These are phyloP conservation scores for Simalia tracyae DNA, from an alignment of 2,797 vertebrate genomes.

Conservation along the genomic window DNA sequence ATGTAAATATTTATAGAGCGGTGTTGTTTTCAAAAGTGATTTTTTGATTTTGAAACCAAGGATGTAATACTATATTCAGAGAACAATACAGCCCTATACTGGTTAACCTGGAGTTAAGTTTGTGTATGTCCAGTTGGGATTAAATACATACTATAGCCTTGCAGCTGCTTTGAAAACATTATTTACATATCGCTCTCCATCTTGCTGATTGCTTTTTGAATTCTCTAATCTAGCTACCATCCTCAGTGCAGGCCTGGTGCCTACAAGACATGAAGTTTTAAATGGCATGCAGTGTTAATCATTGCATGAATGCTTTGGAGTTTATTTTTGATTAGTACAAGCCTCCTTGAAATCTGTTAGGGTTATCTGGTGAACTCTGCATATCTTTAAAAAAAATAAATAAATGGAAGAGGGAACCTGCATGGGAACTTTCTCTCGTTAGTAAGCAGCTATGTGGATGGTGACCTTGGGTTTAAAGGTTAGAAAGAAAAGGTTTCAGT, in stretches of 20 bases:
- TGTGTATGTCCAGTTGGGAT: background rate
- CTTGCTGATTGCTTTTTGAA: background rate
- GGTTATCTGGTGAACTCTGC: background rate
- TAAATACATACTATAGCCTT: background rate
- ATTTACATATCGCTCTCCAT: background rate
- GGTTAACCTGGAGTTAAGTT: background rate
- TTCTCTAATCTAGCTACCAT: background rate
- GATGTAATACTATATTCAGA: background rate
- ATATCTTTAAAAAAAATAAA: background rate
- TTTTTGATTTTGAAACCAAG: background rate
- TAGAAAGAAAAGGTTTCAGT: slow-evolving; percentile 19
- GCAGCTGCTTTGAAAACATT: background rate
- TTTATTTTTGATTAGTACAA: background rate
- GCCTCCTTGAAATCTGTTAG: background rate
- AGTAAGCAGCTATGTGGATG: background rate
- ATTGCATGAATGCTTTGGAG: background rate
- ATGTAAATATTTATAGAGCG: background rate
- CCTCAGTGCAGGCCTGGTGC: background rate
- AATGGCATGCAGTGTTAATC: background rate
- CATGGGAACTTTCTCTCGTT: background rate
- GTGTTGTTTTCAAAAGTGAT: background rate
- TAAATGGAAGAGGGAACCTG: background rate
- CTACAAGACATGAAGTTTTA: background rate
- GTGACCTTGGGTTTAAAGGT: slow-evolving; percentile 7
- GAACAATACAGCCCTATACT: background rate